Evolutionary conservation across 2,888 invertebrate species (phyloP).

Genomic region (Pyralis farinalis): DNA sequence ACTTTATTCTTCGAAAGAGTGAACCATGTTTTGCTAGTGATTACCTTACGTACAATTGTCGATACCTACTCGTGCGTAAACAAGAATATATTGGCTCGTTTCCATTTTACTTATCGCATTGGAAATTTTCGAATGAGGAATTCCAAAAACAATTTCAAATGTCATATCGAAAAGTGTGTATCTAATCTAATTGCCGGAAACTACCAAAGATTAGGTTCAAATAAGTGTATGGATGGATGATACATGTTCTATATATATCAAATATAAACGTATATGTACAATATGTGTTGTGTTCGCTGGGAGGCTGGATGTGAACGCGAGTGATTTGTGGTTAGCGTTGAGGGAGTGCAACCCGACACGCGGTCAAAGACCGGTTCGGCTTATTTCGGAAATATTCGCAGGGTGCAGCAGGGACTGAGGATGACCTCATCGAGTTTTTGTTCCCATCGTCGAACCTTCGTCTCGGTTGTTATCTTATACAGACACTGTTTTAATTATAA

Average conservation of each 20-base stretch:
- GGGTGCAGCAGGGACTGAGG: conserved; percentile 43
- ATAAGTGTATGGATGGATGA: no score
- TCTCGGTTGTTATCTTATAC: conserved; percentile 2
- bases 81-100: not conserved
- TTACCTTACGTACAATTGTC: no score
- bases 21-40: no score
- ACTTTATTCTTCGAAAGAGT: no score
- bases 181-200: no score
- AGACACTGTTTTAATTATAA: conserved; percentile 8
- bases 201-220: no score
- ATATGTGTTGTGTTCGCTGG: not conserved
- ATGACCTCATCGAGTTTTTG: conserved; percentile 65
- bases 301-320: conserved; percentile 35
- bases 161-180: no score
- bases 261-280: not conserved
- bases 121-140: no score
- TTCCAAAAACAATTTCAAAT: no score
- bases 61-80: not conserved
- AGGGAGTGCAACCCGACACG: conserved; percentile 47
- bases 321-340: conserved; percentile 51
- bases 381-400: conserved; percentile 65
- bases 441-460: conserved; percentile 31
- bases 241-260: no score
- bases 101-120: not conserved
- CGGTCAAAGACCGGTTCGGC: conserved; percentile 75